Evolutionary conservation across 2,888 invertebrate genomes (phyloP), one percentile per base, ranked within the genome.

Genomic region (Periphyllus acericola): DNA sequence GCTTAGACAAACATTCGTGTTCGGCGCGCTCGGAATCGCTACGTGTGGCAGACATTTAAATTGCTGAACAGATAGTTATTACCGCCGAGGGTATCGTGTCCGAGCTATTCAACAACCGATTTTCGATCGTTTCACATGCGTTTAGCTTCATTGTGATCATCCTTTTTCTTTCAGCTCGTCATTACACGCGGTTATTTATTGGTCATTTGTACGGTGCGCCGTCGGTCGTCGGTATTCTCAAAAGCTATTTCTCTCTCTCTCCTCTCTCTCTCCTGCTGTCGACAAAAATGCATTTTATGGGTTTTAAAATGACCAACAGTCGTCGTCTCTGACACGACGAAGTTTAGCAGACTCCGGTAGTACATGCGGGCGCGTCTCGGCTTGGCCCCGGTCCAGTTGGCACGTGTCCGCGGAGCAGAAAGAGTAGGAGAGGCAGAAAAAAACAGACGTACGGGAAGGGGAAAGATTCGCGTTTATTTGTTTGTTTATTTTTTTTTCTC

Each of bases 261-360:
- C n/a, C n/a, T n/a, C n/a, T n/a, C n/a, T 25, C 3, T 74, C 46
- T 46, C 11, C 3, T n/a, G 21, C 9, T 29, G 25, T 36, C 34
- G 71, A 79, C 17, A 32, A 80, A 80, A 80, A 80, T 46, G 74
- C 74, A 25, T 87, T 87, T 87, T 74, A 87, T 80, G 80, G 40
- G 21, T 80, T 87, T 87, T 87, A 87, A 87, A 87, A 87, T 80
- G 86, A 81, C 86, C 74, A 72, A 80, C 86, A 71, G 36, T 84
- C 40, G 36, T 84, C 40, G 84, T 85, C 85, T 79, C 60, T 4
- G 40, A 86, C 79, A 55, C 40, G 72, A 55, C 60, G 72, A 60
- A 87, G 40, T 87, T 60, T 52, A 80, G 60, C 80, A 25, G 46
- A 17, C 85, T 85, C 46, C 29, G 36, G 34, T 66, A n/a, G 66